Conservation (phyloP, 2,113 vertebrate genomes). For the Hypocryptadius cinnamomeus region DNA sequence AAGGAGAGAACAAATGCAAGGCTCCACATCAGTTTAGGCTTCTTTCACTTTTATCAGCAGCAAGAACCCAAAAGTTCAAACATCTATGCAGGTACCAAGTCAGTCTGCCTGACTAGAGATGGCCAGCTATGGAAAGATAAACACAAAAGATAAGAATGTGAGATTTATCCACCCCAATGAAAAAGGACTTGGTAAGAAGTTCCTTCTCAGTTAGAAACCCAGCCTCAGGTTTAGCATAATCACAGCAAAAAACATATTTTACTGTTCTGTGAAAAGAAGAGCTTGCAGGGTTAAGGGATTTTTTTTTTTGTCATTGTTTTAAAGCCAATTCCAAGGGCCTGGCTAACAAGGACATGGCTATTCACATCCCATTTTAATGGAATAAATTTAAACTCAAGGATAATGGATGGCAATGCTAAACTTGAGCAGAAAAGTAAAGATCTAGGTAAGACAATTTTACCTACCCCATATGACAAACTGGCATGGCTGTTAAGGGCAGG, state of each 20-base stretch:
- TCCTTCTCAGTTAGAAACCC: not conserved
- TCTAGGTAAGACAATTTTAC: not conserved
- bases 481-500: fast-evolving
- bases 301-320: not conserved
- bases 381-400: not conserved
- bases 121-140: not conserved
- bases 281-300: not conserved
- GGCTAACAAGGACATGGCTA: not conserved
- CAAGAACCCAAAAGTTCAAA: not conserved
- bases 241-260: not conserved
- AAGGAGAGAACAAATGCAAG: not conserved
- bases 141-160: not conserved
- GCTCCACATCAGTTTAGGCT: not conserved
- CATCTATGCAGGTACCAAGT: not conserved
- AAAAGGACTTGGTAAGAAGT: not conserved
- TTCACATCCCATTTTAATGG: not conserved
- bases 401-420: not conserved
- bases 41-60: not conserved
- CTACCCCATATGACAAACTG: not conserved
- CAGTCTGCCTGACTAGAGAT: not conserved
- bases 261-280: not conserved
- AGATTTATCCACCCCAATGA: not conserved
- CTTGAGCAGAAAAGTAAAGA: not conserved
- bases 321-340: not conserved
- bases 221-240: not conserved